These are phyloP conservation scores for Limosa lapponica DNA, from an alignment of 2,797 vertebrate genomes.

Conservation along the genomic window DNA sequence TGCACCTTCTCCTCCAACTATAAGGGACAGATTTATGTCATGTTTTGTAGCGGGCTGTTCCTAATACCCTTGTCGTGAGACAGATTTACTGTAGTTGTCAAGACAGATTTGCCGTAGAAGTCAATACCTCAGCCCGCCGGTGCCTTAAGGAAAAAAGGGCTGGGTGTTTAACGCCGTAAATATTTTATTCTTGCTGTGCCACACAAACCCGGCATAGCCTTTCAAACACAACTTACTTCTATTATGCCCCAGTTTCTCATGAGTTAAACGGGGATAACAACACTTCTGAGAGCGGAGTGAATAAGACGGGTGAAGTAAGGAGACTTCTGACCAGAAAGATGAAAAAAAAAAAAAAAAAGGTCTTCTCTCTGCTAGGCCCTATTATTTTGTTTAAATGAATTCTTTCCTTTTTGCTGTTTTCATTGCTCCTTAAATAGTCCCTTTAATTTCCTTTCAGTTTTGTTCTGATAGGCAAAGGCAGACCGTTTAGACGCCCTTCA, in stretches of 20 bases:
- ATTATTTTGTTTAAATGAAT: constrained; percentile 23
- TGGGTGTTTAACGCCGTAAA: background rate
- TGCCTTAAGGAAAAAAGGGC: constrained; percentile 10
- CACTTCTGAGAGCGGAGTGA: background rate
- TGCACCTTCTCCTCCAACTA: constrained; percentile 9
- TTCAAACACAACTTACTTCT: constrained; percentile 19
- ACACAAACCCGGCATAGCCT: background rate
- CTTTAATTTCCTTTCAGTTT: constrained; percentile 28
- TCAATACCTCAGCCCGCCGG: background rate
- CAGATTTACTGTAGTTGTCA: constrained; percentile 58
- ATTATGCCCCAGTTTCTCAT: constrained; percentile 27
- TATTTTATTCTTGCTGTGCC: constrained; percentile 50
- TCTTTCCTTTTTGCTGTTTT: constrained; percentile 24
- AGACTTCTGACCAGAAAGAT: background rate
- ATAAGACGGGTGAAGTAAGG: background rate
- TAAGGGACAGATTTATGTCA: constrained; percentile 46
- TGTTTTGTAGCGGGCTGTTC: constrained; percentile 21
- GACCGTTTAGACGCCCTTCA: background rate
- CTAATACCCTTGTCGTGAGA: constrained; percentile 40
- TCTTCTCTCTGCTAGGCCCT: background rate
- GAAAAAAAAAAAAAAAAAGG: background rate
- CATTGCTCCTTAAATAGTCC: background rate
- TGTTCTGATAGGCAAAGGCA: background rate
- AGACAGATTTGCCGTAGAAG: constrained; percentile 45
- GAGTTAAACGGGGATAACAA: constrained; percentile 28